Conservation (phyloP, 2,888 invertebrate genomes). For the Eristalis arbustorum region DNA sequence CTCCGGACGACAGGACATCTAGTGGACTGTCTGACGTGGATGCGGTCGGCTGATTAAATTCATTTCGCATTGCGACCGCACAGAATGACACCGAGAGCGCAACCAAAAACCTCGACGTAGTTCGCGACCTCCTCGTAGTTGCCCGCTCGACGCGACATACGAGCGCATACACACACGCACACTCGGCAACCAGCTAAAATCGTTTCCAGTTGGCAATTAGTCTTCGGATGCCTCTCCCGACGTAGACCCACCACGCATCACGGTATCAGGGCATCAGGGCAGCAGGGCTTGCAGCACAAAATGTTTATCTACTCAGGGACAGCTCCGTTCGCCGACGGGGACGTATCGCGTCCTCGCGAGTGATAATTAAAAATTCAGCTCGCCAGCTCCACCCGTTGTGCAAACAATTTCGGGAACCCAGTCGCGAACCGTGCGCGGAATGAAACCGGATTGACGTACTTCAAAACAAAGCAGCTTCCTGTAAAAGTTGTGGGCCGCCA, state of each 20-base stretch:
- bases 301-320: slow-evolving; percentile 42
- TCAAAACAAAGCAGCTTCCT: not conserved
- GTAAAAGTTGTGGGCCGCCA: slow-evolving; percentile 3
- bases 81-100: slow-evolving; percentile 18
- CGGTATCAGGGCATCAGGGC: not conserved
- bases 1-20: slow-evolving; percentile 26
- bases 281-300: slow-evolving; percentile 5
- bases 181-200: not conserved
- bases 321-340: not conserved
- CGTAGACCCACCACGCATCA: not conserved
- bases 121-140: slow-evolving; percentile 1
- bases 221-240: slow-evolving; percentile 6
- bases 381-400: slow-evolving; percentile 33
- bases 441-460: not conserved
- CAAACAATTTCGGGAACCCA: slow-evolving; percentile 39
- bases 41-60: slow-evolving; percentile 67
- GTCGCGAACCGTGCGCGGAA: not conserved
- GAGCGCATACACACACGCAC: not conserved
- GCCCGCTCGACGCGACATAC: not conserved
- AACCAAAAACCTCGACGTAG: not conserved
- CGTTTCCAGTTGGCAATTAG: slow-evolving; percentile 14
- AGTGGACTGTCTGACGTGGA: slow-evolving; percentile 44
- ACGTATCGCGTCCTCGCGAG: not conserved
- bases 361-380: slow-evolving; percentile 53
- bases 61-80: slow-evolving; percentile 56